A percentile compares a stretch with the other conserved stretches of the same genome.
phyloP scores from a whole-genome alignment of 2,113 vertebrate species.

The Apteryx owenii region DNA sequence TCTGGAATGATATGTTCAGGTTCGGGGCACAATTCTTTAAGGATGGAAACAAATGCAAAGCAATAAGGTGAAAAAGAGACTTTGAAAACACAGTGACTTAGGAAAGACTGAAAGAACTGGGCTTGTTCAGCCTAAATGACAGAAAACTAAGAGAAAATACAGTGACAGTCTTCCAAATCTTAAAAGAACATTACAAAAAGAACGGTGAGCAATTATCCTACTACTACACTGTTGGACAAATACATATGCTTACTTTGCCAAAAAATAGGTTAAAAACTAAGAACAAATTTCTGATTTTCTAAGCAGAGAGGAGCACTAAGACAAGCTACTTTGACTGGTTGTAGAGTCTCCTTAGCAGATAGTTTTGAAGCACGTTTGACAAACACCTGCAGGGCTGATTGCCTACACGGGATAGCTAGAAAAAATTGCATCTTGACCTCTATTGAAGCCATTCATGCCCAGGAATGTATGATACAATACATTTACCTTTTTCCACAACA shows the following conservation, averaged over 20 bases:
- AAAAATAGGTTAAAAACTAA: neutral
- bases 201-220: neutral
- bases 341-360: neutral
- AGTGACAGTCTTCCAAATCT: neutral
- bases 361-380: neutral
- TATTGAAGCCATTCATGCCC: neutral
- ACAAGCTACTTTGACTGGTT: neutral
- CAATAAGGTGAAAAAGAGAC: neutral
- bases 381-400: neutral
- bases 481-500: no score
- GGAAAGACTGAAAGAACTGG: neutral
- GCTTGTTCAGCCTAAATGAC: neutral
- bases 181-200: neutral
- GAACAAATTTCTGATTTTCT: neutral
- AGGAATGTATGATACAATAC: accelerated
- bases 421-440: neutral
- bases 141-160: neutral
- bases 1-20: accelerated
- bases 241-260: neutral
- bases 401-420: no score
- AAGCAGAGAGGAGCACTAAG: neutral
- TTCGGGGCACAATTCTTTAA: neutral
- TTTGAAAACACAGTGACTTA: neutral
- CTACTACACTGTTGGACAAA: neutral
- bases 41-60: neutral